Evolutionary conservation across 2,888 invertebrate species (phyloP).

Genomic region (Argyra leucocephala): DNA sequence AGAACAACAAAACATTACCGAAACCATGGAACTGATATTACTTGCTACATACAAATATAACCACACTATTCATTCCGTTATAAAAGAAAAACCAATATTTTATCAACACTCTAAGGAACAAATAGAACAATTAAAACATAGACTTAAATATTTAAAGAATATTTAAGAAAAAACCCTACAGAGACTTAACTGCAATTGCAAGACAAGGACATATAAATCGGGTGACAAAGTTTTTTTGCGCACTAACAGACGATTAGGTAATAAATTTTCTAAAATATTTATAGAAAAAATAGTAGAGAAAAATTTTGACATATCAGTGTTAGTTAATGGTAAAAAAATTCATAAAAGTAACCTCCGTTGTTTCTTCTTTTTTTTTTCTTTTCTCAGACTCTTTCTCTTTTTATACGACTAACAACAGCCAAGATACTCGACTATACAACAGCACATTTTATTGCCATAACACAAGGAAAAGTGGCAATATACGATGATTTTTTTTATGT

Average conservation of each 20-base stretch:
- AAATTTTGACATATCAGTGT: neutral
- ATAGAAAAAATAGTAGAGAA: neutral
- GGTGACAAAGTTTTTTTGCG: neutral
- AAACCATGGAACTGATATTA: conserved; percentile 19
- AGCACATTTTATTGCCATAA: neutral
- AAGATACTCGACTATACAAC: neutral
- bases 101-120: neutral
- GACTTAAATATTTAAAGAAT: neutral
- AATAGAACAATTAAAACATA: neutral
- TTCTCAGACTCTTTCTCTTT: neutral
- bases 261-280: neutral
- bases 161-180: neutral
- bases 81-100: conserved; percentile 7
- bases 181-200: neutral
- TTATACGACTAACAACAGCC: neutral
- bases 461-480: neutral
- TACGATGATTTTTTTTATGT: neutral
- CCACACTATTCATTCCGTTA: conserved; percentile 18
- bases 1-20: conserved; percentile 19
- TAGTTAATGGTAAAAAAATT: neutral
- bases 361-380: no score
- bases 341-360: neutral
- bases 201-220: neutral
- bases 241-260: neutral
- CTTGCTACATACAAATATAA: conserved; percentile 20